Evolutionary conservation across 2,888 invertebrate genomes (phyloP), one percentile per base, ranked within the genome.

Genomic region (Leptodirus hochenwartii): DNA sequence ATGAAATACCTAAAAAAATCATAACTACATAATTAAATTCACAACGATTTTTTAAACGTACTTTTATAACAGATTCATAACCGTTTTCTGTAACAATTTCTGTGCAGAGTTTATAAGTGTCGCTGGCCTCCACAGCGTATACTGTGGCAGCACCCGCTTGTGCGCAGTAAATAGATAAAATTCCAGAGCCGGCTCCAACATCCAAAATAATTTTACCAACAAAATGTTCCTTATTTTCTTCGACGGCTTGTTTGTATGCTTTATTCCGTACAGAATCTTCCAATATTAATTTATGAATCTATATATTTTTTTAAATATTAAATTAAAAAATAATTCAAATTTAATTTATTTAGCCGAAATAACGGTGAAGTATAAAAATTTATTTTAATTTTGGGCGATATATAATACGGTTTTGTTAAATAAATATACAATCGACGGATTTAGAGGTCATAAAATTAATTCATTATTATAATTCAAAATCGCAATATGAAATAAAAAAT

Each of bases 81-180:
- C 66, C 59, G 51, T 87, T 87, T 46, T 80, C 79, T 38, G 64
- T 62, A 1, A 73, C 65, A 12, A 80, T 59, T 47, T 73, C 62
- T 36, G 64, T 55, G 2, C 78, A 69, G 28, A 78, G 50, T 43
- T 59, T 54, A 4, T 73, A 74, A 20, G 78, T 53, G 37, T 69
- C 63, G 43, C 79, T 80, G 2, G 81, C 84, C 64, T 87, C 85
- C 2, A 87, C 68, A 5, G 85, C 81, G 51, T 74, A 84, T 1
- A 88, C 88, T 51, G 74, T 73, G 33, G 66, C 68, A 4, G 91
- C 91, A n/a, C 91, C 91, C 16, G 84, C 88, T 54, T 75, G 64
- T 0, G 84, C 90, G 52, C 84, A 85, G 54, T 88, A 85, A 45
- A 90, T 59, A 2, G 90, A 87, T 15, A 95, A 56, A 41, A 95